Evolutionary conservation across 2,888 invertebrate species (phyloP).

Genomic region (Metallyticus violacea): DNA sequence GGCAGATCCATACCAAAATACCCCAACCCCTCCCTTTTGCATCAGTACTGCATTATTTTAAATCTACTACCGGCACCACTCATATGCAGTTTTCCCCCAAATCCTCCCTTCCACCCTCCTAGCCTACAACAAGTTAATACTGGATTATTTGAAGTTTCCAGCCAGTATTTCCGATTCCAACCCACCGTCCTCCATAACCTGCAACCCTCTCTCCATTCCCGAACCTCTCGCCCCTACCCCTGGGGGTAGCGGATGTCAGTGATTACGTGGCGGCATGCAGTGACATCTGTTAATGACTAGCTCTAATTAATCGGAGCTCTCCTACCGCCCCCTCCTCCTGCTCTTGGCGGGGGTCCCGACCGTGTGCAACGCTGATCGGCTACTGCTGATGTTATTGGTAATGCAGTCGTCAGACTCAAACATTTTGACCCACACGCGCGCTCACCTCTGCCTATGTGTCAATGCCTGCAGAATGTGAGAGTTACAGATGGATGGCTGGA

Average conservation of each 20-base stretch:
- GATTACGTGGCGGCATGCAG: constrained; percentile 29
- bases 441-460: too few species aligned
- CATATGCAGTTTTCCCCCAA: background rate
- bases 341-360: background rate
- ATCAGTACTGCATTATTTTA: constrained; percentile 27
- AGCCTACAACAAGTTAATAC: constrained; percentile 28
- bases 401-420: constrained; percentile 13
- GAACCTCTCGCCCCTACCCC: background rate
- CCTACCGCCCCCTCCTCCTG: constrained; percentile 15
- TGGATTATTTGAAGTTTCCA: constrained; percentile 28
- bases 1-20: background rate
- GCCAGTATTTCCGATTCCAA: constrained; percentile 12
- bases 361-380: background rate
- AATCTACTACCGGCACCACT: constrained; percentile 8
- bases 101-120: constrained; percentile 20
- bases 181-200: background rate
- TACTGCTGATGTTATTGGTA: constrained; percentile 9
- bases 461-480: background rate
- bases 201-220: constrained; percentile 10
- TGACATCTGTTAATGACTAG: constrained; percentile 52
- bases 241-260: constrained; percentile 29
- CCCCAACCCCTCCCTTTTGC: background rate
- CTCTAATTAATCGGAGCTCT: constrained; percentile 47
- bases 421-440: too few species aligned
- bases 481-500: too few species aligned